Evolutionary conservation across 2,797 vertebrate genomes (phyloP).

Genomic region (Caiman crocodilus): DNA sequence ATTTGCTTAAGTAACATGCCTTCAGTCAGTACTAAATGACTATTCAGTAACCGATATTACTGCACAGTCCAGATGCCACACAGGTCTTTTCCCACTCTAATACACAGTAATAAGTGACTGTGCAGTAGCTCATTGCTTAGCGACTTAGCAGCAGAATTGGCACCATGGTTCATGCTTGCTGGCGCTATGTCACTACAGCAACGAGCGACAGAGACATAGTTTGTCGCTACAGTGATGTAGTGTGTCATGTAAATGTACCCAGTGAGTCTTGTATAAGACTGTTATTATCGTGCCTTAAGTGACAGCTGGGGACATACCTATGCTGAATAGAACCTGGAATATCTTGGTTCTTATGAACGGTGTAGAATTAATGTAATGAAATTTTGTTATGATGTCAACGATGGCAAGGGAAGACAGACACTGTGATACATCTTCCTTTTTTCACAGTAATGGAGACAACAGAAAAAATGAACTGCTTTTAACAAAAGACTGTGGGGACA

Average conservation of each 20-base stretch:
- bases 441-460: slow-evolving; percentile 87
- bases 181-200: no score
- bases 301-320: slow-evolving; percentile 63
- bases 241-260: slow-evolving; percentile 7
- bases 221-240: no score
- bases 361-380: slow-evolving; percentile 67
- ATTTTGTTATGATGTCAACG: slow-evolving; percentile 78
- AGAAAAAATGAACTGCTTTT: slow-evolving; percentile 81
- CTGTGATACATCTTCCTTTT: slow-evolving; percentile 82
- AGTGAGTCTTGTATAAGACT: slow-evolving; percentile 29
- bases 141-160: no score
- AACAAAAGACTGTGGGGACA: slow-evolving; percentile 83
- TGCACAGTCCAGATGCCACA: no score
- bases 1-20: background rate
- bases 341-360: slow-evolving; percentile 49
- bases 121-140: no score
- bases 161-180: no score
- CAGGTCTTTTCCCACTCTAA: no score
- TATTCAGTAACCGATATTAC: no score
- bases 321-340: slow-evolving; percentile 57
- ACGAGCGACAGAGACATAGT: no score
- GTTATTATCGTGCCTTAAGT: slow-evolving; percentile 56
- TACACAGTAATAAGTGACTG: no score
- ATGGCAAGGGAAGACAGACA: slow-evolving; percentile 85
- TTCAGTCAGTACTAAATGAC: background rate